Evolutionary conservation across 2,113 vertebrate genomes (phyloP), one percentile per base, ranked within the genome.

Genomic region (Rhagologus leucostigma): DNA sequence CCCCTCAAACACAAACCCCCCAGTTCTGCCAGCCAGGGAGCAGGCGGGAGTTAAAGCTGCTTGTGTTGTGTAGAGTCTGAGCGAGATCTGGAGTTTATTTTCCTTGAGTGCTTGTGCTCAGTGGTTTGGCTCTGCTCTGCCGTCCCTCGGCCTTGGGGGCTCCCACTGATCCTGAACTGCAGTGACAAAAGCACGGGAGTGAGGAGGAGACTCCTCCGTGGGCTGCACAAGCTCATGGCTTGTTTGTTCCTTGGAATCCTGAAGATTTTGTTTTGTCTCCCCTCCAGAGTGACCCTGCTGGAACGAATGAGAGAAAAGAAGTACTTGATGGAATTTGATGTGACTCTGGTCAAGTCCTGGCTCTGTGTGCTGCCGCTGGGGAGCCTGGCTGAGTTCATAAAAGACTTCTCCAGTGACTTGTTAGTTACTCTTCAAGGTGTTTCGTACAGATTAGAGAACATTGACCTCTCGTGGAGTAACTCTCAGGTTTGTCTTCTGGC

Each of bases 321-420:
- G 23, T 89, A 98, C 85, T 52, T 99, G 89, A 89, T 98, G 82
- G 75, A 97, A 4, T 49, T 98, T 4, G 98, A 99, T 15, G 11
- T 9, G 26, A 64, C 96, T 30, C 95, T 98, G 57, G 76, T 98
- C 90, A 98, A 98, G 13, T 99, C 99, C 30, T 99, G 98, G 98
- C 95, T 99, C 77, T 98, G 68, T 64, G 78, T 99, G 90, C 81
- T 99, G 64, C 94, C 98, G 35, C 19, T 98, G 17, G 29, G 62
- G 7, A 74, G 67, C 9, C 88, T 99, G 85, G 24, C 71, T n/a
- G 96, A 97, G 15, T 98, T 97, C 87, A 60, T 98, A 13, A 18
- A 7, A 6, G 57, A 30, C 5, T 57, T 97, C 23, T 95, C 96
- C 6, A 30, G 84, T 21, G 95, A 97, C 12, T 91, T 99, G 16